Base-by-base conservation (phyloP, 2,888 invertebrate genomes). In the Cephalotes varians region DNA sequence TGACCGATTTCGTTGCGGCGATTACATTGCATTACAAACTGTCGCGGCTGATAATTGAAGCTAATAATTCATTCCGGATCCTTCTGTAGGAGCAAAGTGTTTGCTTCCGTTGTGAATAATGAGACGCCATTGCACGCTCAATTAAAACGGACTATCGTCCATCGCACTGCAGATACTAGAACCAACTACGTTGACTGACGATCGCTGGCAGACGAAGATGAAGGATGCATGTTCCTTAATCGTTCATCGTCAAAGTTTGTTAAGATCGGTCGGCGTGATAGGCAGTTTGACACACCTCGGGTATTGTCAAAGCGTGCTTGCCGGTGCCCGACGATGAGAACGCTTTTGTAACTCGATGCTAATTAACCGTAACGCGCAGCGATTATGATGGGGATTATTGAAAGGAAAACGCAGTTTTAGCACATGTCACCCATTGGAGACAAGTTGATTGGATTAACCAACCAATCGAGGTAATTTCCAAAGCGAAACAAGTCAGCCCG, bases 181-280 rank as follows among this genome's bases (percentile, higher is more conserved):
- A 71, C 44, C 84, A 79, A 76, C 81, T 76, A 47, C 6, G 80
- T 73, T 82, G 83, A 86, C 86, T 86, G 73, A 67, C 81, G 49
- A 47, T 40, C 25, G 49, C 31, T 56, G 31, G 37, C 6, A 58
- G 79, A 81, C 72, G n/a, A 51, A 71, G 81, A 74, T 62, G 74
- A 77, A 62, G 37, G 86, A 88, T 88, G 85, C 83, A 85, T 84
- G 87, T 89, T 89, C 83, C 85, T 89, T 87, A 83, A 88, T 87
- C 90, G 82, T 74, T 81, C 71, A 34, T 82, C 81, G 67, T 62
- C 34, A 54, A 85, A 83, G 81, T 88, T 88, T 72, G 76, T 81
- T 31, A 51, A 56, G 76, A 62, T 65, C 28, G 44, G 31, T 37
- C 62, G 15, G 21, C 47, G 49, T 82, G 77, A 82, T 62, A 56